A percentile compares a stretch with the other conserved stretches of the same genome.
Conservation (phyloP, 2,797 vertebrate species). For the Sebastes diaconus region DNA sequence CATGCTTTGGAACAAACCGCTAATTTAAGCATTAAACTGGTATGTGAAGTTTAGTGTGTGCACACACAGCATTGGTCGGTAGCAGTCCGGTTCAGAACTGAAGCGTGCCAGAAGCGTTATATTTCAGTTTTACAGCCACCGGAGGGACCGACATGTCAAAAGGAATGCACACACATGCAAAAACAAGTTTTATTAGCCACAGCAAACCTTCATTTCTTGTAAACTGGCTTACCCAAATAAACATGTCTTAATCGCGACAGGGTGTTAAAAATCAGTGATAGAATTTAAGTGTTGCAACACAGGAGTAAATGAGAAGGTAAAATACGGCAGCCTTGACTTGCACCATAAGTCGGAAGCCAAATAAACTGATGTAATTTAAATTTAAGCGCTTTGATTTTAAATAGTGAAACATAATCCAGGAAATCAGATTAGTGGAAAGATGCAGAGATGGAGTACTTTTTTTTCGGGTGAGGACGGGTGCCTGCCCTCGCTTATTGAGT, state of each 20-base stretch:
- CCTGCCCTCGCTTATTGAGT: constrained; percentile 35
- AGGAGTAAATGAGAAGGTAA: constrained; percentile 16
- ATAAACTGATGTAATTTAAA: constrained; percentile 25
- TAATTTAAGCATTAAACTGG: constrained; percentile 4
- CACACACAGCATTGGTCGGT: not conserved
- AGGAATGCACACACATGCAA: constrained; percentile 38
- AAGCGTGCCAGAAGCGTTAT: constrained; percentile 26
- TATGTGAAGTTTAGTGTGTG: constrained; percentile 14
- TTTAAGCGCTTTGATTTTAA: constrained; percentile 18
- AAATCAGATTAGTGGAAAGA: constrained; percentile 47
- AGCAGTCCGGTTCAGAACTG: constrained; percentile 14
- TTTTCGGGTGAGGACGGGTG: not conserved
- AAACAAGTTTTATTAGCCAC: constrained; percentile 54
- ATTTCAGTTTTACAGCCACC: constrained; percentile 45
- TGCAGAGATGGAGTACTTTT: constrained; percentile 16
- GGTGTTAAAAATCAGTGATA: constrained; percentile 11
- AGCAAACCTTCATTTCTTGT: constrained; percentile 34
- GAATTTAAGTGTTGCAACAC: not conserved
- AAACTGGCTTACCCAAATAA: constrained; percentile 26
- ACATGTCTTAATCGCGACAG: constrained; percentile 24
- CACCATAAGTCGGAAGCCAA: not conserved
- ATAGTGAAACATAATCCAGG: constrained; percentile 27
- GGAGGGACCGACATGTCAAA: constrained; percentile 46
- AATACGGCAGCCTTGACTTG: constrained; percentile 1
- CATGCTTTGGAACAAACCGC: constrained; percentile 20